Percentiles rank a stretch among this genome's conserved stretches.
phyloP scores from a whole-genome alignment of 2,113 vertebrate genomes.

The Verasper variegatus region DNA sequence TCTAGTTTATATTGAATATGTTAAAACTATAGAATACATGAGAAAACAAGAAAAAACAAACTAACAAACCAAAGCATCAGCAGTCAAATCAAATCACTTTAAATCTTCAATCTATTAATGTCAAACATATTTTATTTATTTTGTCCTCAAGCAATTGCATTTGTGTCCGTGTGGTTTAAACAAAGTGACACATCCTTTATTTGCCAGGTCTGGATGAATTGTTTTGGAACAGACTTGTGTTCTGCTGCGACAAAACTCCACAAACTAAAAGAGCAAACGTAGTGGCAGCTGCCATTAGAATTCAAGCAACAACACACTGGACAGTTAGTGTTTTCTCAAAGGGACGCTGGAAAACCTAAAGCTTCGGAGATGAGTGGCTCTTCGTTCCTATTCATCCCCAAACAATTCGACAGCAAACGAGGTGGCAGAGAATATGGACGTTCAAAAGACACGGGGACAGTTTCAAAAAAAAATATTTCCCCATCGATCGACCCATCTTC shows the following conservation, averaged over 20 bases:
- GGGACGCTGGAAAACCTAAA: background rate
- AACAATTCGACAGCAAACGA: conserved; percentile 31
- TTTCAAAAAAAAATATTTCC: conserved; percentile 19
- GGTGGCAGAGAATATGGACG: background rate
- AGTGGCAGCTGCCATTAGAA: too few relatives aligned
- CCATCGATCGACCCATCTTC: background rate
- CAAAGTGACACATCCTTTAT: too few relatives aligned
- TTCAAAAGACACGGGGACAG: conserved; percentile 12
- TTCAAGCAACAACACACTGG: background rate
- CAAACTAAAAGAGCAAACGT: background rate
- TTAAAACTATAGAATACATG: too few relatives aligned
- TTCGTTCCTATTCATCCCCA: conserved; percentile 33
- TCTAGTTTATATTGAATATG: too few relatives aligned
- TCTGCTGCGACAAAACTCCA: background rate
- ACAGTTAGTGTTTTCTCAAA: background rate
- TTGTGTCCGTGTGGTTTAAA: too few relatives aligned
- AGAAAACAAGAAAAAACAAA: too few relatives aligned
- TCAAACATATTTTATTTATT: too few relatives aligned
- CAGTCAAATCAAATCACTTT: too few relatives aligned
- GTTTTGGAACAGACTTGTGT: background rate
- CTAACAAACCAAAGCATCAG: too few relatives aligned
- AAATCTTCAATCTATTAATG: too few relatives aligned
- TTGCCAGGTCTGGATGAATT: too few relatives aligned
- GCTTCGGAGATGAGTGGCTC: conserved; percentile 10
- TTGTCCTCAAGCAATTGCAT: too few relatives aligned